phyloP scores from a whole-genome alignment of 2,113 vertebrate species.

The Hippoglossus stenolepis region DNA sequence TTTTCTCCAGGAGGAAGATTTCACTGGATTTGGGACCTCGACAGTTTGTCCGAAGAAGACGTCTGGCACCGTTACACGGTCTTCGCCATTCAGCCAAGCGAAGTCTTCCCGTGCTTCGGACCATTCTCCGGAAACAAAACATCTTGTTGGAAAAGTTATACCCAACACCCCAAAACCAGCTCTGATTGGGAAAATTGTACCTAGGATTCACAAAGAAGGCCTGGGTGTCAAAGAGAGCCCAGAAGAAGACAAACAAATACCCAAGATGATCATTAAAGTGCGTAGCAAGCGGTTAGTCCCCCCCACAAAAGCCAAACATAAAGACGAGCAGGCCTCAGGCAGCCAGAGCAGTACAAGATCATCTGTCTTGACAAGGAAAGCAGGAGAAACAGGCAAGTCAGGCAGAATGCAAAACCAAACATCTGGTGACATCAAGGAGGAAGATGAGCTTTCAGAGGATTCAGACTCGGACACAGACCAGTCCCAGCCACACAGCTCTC shows the following conservation, averaged over 20 bases:
- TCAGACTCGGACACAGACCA: slow-evolving; percentile 18
- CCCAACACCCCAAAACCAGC: slow-evolving; percentile 49
- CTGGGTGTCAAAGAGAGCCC: slow-evolving; percentile 16
- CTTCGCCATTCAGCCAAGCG: slow-evolving; percentile 24
- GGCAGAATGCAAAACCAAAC: slow-evolving; percentile 35
- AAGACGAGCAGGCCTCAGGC: slow-evolving; percentile 33
- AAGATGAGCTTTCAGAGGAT: slow-evolving; percentile 37
- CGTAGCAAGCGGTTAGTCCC: slow-evolving; percentile 41
- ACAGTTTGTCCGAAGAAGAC: slow-evolving; percentile 51
- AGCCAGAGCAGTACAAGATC: slow-evolving; percentile 19
- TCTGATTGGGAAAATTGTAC: slow-evolving; percentile 66
- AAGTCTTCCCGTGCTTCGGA: slow-evolving; percentile 64
- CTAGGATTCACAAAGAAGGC: slow-evolving; percentile 53
- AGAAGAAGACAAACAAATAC: slow-evolving; percentile 31
- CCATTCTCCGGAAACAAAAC: slow-evolving; percentile 42
- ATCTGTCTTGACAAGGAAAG: slow-evolving; percentile 10
- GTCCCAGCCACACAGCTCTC: slow-evolving; percentile 25
- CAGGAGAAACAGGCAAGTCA: slow-evolving; percentile 14
- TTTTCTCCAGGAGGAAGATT: slow-evolving; percentile 83
- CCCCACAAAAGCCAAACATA: slow-evolving; percentile 30
- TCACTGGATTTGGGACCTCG: slow-evolving; percentile 85
- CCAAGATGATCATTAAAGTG: slow-evolving; percentile 63
- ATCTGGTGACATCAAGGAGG: slow-evolving; percentile 9
- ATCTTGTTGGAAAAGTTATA: slow-evolving; percentile 62
- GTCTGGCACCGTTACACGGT: slow-evolving; percentile 42